These are phyloP conservation scores for Protophormia terraenovae DNA, from an alignment of 2,888 invertebrate genomes.

Conservation along the genomic window DNA sequence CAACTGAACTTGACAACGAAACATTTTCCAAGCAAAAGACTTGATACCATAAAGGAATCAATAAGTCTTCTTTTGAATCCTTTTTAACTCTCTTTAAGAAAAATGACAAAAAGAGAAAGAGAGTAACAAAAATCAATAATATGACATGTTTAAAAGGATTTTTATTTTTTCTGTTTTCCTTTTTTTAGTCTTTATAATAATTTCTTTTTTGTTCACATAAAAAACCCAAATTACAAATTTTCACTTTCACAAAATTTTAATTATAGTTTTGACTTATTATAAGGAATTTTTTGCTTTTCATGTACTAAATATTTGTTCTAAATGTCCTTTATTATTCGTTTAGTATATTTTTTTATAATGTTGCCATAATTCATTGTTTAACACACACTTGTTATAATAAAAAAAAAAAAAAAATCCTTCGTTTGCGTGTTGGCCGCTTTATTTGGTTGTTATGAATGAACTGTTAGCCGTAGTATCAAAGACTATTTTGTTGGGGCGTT, in stretches of 20 bases:
- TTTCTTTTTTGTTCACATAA: background rate
- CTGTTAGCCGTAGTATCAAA: conserved; percentile 20
- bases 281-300: conserved; percentile 10
- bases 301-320: background rate
- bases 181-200: background rate
- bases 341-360: background rate
- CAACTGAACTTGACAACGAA: conserved; percentile 1
- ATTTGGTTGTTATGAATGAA: background rate
- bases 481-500: conserved; percentile 55
- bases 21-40: background rate
- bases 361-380: conserved; percentile 6
- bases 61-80: conserved; percentile 12
- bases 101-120: background rate
- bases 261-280: background rate
- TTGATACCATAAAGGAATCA: background rate
- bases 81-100: conserved; percentile 13
- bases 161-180: background rate
- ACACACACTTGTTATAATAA: conserved; percentile 20
- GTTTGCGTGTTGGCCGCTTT: conserved; percentile 37
- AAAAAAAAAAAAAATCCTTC: conserved; percentile 1
- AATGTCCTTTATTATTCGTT: background rate
- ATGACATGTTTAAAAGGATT: conserved; percentile 17
- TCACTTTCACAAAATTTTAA: conserved; percentile 30
- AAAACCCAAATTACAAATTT: conserved; percentile 9
- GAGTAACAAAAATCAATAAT: conserved; percentile 49